A percentile compares a stretch with the other conserved stretches of the same genome.
phyloP scores from a whole-genome alignment of 2,797 vertebrate species.

The Okamejei kenojei region DNA sequence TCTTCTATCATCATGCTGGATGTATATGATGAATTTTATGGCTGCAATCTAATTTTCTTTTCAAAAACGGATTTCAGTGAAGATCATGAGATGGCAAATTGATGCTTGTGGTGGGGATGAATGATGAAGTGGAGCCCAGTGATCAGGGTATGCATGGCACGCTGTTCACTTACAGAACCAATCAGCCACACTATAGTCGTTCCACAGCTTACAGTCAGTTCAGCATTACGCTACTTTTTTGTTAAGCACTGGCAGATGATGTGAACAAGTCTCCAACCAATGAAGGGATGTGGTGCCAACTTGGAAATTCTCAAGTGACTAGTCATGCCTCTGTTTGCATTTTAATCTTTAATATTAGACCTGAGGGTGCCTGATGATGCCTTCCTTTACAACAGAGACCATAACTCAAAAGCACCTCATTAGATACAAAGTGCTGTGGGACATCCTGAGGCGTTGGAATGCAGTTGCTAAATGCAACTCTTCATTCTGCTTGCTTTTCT shows the following conservation, averaged over 20 bases:
- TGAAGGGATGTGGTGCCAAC: background rate
- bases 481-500: background rate
- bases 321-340: background rate
- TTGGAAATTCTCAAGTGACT: background rate
- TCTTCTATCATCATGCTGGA: background rate
- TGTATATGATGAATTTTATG: background rate
- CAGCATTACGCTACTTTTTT: background rate
- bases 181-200: background rate
- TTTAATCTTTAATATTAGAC: background rate
- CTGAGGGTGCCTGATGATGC: background rate
- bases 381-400: too few species aligned
- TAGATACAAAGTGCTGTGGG: too few species aligned
- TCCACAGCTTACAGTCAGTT: background rate
- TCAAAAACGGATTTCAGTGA: background rate
- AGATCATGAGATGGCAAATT: background rate
- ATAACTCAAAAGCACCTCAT: too few species aligned
- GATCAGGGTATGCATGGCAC: background rate
- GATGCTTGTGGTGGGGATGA: background rate
- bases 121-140: background rate
- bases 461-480: too few species aligned
- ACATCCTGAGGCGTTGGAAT: too few species aligned
- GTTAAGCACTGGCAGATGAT: background rate
- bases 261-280: background rate
- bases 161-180: background rate
- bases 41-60: background rate